These are phyloP conservation scores for Ceyx margarethae DNA, from an alignment of 2,113 vertebrate species.

Conservation along the genomic window DNA sequence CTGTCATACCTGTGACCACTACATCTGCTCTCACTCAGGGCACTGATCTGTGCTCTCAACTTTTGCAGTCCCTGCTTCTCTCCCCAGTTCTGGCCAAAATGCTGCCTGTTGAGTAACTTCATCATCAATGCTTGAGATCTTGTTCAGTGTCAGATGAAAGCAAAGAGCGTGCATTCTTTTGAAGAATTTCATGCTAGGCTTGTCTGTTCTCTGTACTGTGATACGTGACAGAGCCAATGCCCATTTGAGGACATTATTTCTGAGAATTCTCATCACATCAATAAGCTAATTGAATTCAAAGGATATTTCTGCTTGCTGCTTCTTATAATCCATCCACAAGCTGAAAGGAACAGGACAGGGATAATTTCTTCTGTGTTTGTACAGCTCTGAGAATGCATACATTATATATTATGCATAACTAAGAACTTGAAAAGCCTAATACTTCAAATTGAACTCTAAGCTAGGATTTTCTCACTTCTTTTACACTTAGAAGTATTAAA, in stretches of 20 bases:
- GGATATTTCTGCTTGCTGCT: neutral
- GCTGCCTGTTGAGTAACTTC: neutral
- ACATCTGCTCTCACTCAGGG: neutral
- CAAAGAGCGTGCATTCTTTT: neutral
- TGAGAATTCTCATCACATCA: neutral
- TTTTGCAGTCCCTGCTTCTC: neutral
- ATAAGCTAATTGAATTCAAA: neutral
- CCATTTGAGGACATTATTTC: neutral
- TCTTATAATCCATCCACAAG: neutral
- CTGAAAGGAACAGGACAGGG: neutral
- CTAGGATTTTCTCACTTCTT: neutral
- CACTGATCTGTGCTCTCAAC: neutral
- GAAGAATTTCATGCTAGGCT: slow-evolving; percentile 12
- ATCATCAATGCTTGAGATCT: neutral
- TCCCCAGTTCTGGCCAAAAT: neutral
- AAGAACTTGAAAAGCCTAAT: neutral
- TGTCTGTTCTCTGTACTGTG: neutral
- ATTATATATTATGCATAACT: neutral
- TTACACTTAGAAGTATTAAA: neutral
- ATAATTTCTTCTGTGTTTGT: neutral
- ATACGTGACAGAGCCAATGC: neutral
- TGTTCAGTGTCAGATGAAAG: neutral
- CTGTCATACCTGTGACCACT: neutral
- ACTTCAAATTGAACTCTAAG: neutral
- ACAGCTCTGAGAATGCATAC: neutral